Evolutionary conservation across 2,888 invertebrate genomes (phyloP).

Genomic region (Rambutsinella grinnellia): DNA sequence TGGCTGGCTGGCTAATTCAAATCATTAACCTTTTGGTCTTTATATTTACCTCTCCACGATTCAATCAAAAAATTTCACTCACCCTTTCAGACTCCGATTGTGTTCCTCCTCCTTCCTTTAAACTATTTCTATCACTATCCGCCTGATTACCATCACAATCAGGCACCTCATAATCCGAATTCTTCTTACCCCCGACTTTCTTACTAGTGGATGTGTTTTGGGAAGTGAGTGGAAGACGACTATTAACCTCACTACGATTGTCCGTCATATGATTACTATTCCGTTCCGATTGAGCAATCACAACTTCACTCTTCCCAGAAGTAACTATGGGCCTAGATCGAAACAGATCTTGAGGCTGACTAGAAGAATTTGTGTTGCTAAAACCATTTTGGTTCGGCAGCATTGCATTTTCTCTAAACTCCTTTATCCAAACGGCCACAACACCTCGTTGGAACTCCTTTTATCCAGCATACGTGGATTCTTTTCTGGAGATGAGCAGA

Average conservation of each 20-base stretch:
- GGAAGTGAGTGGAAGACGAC: conserved; percentile 6
- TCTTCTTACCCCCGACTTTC: conserved; percentile 33
- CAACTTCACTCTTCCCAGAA: neutral
- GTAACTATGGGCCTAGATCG: conserved; percentile 15
- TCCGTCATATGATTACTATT: conserved; percentile 22
- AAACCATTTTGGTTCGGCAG: conserved; percentile 17
- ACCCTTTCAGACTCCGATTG: conserved; percentile 12
- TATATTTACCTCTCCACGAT: neutral
- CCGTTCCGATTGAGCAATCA: neutral
- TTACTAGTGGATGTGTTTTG: neutral
- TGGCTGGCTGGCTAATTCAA: too few relatives aligned
- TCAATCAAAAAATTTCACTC: neutral
- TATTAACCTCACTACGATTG: neutral
- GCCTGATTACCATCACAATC: conserved; percentile 38
- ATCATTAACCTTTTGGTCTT: too few relatives aligned
- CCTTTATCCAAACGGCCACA: neutral
- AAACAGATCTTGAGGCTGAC: conserved; percentile 28
- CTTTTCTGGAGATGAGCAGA: neutral
- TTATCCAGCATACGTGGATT: neutral
- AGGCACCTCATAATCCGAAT: conserved; percentile 48
- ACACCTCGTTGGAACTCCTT: neutral
- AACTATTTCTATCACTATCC: conserved; percentile 7
- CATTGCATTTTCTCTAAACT: neutral
- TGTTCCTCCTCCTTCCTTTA: conserved; percentile 13
- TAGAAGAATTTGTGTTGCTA: conserved; percentile 28